phyloP scores from a whole-genome alignment of 37 sponge, comb jelly and placozoan species.

The Eunapius fragilis region DNA sequence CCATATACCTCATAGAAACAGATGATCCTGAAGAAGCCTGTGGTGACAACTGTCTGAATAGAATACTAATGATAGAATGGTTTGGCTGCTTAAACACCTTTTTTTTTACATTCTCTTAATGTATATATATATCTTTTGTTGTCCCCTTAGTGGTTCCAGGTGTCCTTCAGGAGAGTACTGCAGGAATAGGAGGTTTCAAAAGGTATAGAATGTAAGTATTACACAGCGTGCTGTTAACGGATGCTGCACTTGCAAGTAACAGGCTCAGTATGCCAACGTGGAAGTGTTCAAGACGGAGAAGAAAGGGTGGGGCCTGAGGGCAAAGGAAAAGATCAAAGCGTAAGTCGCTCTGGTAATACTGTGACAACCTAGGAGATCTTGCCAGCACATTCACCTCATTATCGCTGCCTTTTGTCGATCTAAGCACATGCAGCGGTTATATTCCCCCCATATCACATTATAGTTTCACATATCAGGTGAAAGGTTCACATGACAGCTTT shows the following conservation, averaged over 20 bases:
- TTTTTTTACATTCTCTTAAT: neutral
- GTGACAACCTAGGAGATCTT: neutral
- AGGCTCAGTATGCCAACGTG: slow-evolving; percentile 77
- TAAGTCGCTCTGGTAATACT: slow-evolving; percentile 5
- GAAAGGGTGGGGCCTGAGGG: slow-evolving; percentile 95
- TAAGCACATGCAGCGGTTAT: too few relatives aligned
- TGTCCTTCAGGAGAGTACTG: slow-evolving; percentile 96
- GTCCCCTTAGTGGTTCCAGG: slow-evolving; percentile 62
- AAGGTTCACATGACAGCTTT: neutral
- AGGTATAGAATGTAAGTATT: slow-evolving; percentile 18
- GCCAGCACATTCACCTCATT: too few relatives aligned
- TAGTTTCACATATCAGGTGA: neutral
- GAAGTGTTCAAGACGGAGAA: slow-evolving; percentile 91
- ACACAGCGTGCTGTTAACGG: too few relatives aligned
- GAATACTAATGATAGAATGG: slow-evolving; percentile 98
- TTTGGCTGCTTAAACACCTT: slow-evolving; percentile 9
- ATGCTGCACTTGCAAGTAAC: neutral
- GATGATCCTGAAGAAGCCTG: slow-evolving; percentile 87
- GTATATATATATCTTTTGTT: too few relatives aligned
- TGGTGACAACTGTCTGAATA: slow-evolving; percentile 92
- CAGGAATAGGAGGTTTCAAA: slow-evolving; percentile 88
- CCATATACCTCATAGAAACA: slow-evolving; percentile 12
- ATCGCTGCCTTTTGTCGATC: too few relatives aligned
- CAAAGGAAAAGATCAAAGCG: slow-evolving; percentile 56
- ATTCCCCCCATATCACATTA: neutral